A percentile compares a stretch with the other conserved stretches of the same genome.
These are phyloP conservation scores for Noctua fimbriata DNA, from an alignment of 2,888 invertebrate genomes.

Conservation along the genomic window DNA sequence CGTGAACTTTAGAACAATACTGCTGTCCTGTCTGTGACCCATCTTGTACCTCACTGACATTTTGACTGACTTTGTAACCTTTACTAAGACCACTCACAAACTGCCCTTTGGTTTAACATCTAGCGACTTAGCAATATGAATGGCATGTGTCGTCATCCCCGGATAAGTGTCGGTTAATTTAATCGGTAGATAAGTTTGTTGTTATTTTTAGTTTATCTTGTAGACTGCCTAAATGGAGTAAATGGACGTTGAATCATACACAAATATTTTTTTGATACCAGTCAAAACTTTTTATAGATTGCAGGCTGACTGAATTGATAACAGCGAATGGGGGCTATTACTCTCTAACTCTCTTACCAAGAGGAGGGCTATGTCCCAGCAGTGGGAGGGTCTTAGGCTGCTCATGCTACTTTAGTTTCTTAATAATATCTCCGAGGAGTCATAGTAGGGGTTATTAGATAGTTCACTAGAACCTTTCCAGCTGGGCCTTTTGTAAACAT, in stretches of 20 bases:
- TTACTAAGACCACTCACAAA: not conserved
- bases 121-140: not conserved
- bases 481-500: not conserved
- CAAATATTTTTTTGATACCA: not conserved
- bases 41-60: slow-evolving; percentile 22
- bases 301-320: not conserved
- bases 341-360: not conserved
- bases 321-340: no score
- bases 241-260: not conserved
- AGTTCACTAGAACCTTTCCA: not conserved
- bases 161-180: not conserved
- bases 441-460: not conserved
- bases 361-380: not conserved
- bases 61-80: slow-evolving; percentile 10
- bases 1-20: slow-evolving; percentile 10
- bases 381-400: not conserved
- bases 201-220: not conserved
- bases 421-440: not conserved
- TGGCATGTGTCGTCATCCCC: not conserved
- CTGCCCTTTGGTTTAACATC: not conserved
- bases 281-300: not conserved
- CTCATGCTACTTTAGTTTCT: not conserved
- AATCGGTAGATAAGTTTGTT: not conserved
- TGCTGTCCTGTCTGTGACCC: not conserved
- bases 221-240: not conserved